Conservation (phyloP, 30 jellyfish, hydroid and myxozoan genomes). For the Morbakka virulenta region DNA sequence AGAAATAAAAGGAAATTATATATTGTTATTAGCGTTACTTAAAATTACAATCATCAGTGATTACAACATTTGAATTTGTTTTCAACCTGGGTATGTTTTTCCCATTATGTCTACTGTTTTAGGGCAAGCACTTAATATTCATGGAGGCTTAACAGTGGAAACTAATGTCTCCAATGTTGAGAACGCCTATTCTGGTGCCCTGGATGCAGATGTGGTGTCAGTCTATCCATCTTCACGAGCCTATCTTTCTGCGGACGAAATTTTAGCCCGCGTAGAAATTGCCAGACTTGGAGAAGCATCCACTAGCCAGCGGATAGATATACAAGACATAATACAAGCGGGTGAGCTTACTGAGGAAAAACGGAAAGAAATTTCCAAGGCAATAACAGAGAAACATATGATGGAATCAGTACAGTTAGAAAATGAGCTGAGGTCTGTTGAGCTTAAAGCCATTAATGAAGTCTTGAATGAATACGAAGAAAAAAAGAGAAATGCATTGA, state of each 20-base stretch:
- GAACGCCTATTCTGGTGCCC: too few relatives aligned
- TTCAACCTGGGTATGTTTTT: too few relatives aligned
- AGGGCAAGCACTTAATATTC: too few relatives aligned
- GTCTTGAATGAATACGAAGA: constrained; percentile 56
- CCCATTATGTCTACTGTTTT: too few relatives aligned
- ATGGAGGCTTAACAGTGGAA: too few relatives aligned
- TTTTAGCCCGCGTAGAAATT: constrained; percentile 65
- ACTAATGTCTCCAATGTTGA: too few relatives aligned
- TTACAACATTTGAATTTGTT: too few relatives aligned
- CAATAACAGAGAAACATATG: constrained; percentile 76
- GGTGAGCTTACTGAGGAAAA: constrained; percentile 89
- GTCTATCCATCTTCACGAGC: too few relatives aligned
- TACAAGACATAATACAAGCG: constrained; percentile 65
- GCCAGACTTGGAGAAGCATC: constrained; percentile 86
- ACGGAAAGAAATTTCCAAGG: constrained; percentile 67
- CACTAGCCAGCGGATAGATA: constrained; percentile 54
- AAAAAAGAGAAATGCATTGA: constrained; percentile 53
- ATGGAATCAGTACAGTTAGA: constrained; percentile 78
- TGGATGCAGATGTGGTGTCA: too few relatives aligned
- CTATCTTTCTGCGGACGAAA: constrained; percentile 76
- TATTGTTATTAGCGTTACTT: too few relatives aligned
- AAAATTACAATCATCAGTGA: too few relatives aligned
- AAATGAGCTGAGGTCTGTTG: constrained; percentile 61
- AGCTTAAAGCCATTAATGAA: constrained; percentile 62
- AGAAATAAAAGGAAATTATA: too few relatives aligned